Percentiles rank a stretch among this genome's conserved stretches.
These are phyloP conservation scores for Gavia stellata DNA, from an alignment of 2,113 vertebrate species.

Conservation along the genomic window DNA sequence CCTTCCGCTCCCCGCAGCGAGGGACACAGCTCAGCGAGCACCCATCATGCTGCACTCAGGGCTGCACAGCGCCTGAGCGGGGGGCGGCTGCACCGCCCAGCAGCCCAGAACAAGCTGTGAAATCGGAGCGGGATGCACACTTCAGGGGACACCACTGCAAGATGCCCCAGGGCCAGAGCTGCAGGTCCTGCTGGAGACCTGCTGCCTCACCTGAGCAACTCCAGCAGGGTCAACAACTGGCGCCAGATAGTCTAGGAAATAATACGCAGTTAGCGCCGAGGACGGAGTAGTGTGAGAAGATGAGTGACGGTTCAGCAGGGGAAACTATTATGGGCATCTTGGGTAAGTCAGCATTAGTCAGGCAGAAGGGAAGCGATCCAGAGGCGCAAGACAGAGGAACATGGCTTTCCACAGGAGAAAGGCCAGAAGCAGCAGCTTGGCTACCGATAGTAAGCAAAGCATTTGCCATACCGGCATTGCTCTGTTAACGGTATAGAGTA, in stretches of 20 bases:
- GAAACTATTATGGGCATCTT: neutral
- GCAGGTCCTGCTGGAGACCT: neutral
- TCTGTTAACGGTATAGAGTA: neutral
- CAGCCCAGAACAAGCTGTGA: neutral
- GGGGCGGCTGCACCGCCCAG: neutral
- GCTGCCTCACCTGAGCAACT: neutral
- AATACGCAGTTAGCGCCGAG: neutral
- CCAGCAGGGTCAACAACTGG: neutral
- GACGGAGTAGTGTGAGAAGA: neutral
- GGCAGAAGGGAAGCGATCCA: neutral
- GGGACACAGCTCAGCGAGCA: neutral
- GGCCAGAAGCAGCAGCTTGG: neutral
- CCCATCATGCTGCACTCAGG: accelerated
- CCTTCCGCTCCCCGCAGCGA: neutral
- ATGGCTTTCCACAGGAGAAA: neutral
- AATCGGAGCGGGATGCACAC: neutral
- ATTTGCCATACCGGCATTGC: neutral
- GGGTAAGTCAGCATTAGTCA: neutral
- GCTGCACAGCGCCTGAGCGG: neutral
- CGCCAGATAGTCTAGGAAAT: neutral
- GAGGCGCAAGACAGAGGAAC: neutral
- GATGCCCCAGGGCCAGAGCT: neutral
- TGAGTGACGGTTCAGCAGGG: neutral
- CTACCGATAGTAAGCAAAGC: neutral
- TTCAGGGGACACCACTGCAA: neutral